These are phyloP conservation scores for Stichopus horrens DNA, from an alignment of 53 echinoderm and acorn worm species.

Conservation along the genomic window DNA sequence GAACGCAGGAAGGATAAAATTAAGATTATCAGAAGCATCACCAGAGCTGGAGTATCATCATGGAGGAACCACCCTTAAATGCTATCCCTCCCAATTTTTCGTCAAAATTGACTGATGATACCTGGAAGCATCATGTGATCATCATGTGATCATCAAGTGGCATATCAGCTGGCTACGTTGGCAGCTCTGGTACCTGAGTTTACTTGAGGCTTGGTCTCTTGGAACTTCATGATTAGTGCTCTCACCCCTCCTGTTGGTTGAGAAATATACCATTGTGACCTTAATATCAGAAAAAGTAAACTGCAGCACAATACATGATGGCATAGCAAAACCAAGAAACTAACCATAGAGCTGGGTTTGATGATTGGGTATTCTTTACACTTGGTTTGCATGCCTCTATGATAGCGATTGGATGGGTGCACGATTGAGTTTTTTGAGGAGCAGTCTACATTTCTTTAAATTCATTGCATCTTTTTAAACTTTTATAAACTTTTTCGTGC, in stretches of 20 bases:
- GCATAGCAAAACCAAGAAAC: no score
- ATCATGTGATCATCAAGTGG: neutral
- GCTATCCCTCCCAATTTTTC: neutral
- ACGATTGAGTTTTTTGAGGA: neutral
- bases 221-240: slow-evolving; percentile 32
- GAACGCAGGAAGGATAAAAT: neutral
- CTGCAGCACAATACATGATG: neutral
- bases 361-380: no score
- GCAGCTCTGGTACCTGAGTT: neutral
- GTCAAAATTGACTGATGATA: neutral
- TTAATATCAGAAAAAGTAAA: neutral
- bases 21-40: neutral
- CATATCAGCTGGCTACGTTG: neutral
- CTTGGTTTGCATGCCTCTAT: no score
- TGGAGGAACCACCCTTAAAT: neutral
- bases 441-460: neutral
- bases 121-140: neutral
- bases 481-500: no score
- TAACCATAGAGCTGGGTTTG: no score
- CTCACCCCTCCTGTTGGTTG: slow-evolving; percentile 29
- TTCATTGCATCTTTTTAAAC: no score
- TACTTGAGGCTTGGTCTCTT: slow-evolving; percentile 13
- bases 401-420: no score
- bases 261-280: neutral
- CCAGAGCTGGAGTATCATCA: neutral